Percentiles rank a stretch among this genome's conserved stretches.
Conservation (phyloP, 37 sponge, comb jelly and placozoan genomes). For the Mnemiopsis leidyi region DNA sequence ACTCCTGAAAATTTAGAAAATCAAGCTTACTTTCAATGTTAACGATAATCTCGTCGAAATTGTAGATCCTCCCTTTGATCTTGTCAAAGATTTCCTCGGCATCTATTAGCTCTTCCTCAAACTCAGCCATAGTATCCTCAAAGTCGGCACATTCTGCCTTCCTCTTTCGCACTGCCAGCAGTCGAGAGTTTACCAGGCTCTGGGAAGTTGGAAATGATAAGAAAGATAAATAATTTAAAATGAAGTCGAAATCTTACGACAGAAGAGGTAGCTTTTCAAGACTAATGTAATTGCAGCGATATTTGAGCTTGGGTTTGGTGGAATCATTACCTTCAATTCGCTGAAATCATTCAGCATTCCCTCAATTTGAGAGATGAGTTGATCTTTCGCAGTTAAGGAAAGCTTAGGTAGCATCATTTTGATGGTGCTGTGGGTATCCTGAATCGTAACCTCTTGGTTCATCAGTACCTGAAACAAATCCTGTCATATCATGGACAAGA, state of each 20-base stretch:
- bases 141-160: neutral
- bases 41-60: neutral
- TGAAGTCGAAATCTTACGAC: no score
- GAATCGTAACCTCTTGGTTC: conserved; percentile 49
- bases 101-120: conserved; percentile 5
- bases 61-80: conserved; percentile 21
- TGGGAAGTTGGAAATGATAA: no score
- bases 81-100: conserved; percentile 31
- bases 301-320: no score
- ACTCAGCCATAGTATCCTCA: conserved; percentile 23
- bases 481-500: no score
- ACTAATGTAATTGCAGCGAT: no score
- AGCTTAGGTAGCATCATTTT: conserved; percentile 24
- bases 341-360: conserved; percentile 55
- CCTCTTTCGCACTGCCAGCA: neutral
- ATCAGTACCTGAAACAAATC: conserved; percentile 25
- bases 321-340: conserved; percentile 4
- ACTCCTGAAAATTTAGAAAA: no score
- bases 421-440: conserved; percentile 60
- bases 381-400: conserved; percentile 22
- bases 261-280: no score
- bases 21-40: neutral
- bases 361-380: conserved; percentile 27
- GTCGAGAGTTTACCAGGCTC: conserved; percentile 18
- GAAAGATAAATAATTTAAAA: no score